Conservation (phyloP, 1,140 invertebrate genomes). For the Drosophila takahashii region DNA sequence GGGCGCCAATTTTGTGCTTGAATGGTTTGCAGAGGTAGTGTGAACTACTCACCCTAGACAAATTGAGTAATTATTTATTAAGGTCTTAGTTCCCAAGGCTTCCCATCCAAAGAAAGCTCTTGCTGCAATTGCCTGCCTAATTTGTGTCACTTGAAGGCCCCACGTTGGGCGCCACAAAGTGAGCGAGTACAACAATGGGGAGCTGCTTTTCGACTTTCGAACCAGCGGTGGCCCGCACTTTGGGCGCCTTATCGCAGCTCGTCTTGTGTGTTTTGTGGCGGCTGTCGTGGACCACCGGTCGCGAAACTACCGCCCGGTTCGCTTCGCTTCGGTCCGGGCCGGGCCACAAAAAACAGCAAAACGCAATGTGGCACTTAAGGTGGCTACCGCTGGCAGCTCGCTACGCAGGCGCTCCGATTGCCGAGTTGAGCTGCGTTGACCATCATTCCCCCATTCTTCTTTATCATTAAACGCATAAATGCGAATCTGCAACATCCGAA, state of each 20-base stretch:
- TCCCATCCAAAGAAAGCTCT: too few relatives aligned
- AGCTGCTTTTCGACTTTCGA: conserved; percentile 12
- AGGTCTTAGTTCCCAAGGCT: not conserved
- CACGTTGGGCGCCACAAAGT: conserved; percentile 7
- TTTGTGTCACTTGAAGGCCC: conserved; percentile 18
- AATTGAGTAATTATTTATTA: not conserved
- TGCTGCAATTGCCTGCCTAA: not conserved
- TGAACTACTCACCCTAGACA: not conserved
- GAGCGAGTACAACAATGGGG: not conserved
- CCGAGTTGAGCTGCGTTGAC: not conserved
- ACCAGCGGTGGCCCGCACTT: conserved; percentile 18
- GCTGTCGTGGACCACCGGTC: conserved; percentile 31
- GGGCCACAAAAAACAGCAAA: conserved; percentile 21
- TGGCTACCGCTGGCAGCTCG: conserved; percentile 67
- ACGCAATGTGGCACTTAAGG: conserved; percentile 80
- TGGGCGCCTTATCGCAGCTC: conserved; percentile 51
- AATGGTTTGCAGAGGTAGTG: not conserved
- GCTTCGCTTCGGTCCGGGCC: conserved; percentile 42
- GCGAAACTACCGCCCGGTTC: not conserved
- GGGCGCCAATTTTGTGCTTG: not conserved
- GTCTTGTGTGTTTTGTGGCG: conserved; percentile 39
- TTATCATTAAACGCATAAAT: conserved; percentile 84
- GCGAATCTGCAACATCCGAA: conserved; percentile 65
- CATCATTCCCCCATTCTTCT: conserved; percentile 53
- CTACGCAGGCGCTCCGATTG: conserved; percentile 55